Evolutionary conservation across 2,113 vertebrate genomes (phyloP), one percentile per base, ranked within the genome.

Genomic region (Myrmecobius fasciatus): DNA sequence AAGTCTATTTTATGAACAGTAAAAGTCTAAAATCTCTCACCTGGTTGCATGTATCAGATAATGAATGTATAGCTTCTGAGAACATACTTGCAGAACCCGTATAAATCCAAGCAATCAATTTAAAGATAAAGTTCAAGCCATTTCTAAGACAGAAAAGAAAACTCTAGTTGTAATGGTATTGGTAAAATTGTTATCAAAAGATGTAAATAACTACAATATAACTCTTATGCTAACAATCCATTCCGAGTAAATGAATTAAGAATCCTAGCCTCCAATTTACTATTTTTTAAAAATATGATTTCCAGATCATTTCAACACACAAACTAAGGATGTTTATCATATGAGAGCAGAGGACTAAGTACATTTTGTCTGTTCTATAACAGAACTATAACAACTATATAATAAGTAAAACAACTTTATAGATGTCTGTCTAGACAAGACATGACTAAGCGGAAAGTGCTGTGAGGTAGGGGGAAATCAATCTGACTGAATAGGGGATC

Each of bases 81-180:
- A 99, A 99, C 99, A 99, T 99, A 97, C 99, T 99, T 54, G 99
- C 99, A 94, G 99, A 99, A 97, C 99, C 99, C 0, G 99, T 99
- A 98, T 99, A 99, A 98, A 99, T 98, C 99, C 99, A 99, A 24
- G 99, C 99, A 98, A 99, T 99, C 36, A 99, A 99, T 97, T 99
- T 99, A 97, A 99, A 99, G 98, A 99, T 98, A 98, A 99, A 99
- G 97, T 99, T 99, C 98, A 99, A 98, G 8, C 99, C 99, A 98
- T 99, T 99, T 98, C 99, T 99, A 97, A 91, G 98, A 97, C 95
- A 88, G 89, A 96, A 98, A 89, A 96, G 22, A 97, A 96, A 56
- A 97, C 53, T 93, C 14, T 95, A 96, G 91, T 96, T 56, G 94
- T 26, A 25, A 95, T 93, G 67, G n/a, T 88, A 91, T 93, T 49